Percentiles rank a stretch among this genome's conserved stretches.
Evolutionary conservation across 2,888 invertebrate species (phyloP).

Genomic region (Temnothorax ravouxi): DNA sequence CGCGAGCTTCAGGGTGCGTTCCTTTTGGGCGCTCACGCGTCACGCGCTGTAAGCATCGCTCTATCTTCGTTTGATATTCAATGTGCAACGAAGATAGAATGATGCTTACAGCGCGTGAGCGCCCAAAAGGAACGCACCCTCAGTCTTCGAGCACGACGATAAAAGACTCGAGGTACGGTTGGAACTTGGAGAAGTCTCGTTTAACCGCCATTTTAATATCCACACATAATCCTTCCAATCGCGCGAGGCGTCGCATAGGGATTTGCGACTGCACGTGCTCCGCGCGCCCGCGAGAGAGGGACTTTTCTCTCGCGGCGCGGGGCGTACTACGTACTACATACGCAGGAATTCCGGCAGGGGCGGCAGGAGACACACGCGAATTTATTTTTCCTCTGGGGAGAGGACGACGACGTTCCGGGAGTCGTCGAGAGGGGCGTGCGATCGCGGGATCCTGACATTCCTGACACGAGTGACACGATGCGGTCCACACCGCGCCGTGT

Average conservation of each 20-base stretch:
- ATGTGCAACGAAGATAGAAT: too few species aligned
- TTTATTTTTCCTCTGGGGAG: background rate
- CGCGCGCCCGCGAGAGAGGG: background rate
- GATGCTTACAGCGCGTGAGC: too few species aligned
- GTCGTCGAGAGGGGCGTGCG: background rate
- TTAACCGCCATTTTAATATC: too few species aligned
- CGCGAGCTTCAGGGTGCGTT: too few species aligned
- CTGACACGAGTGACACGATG: background rate
- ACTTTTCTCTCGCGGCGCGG: background rate
- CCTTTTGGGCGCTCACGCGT: too few species aligned
- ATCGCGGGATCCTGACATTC: background rate
- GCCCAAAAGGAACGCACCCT: too few species aligned
- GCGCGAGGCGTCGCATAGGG: conserved; percentile 3
- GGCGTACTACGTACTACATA: too few species aligned
- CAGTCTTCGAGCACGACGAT: background rate
- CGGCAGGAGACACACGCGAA: background rate
- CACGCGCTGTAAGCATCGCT: too few species aligned
- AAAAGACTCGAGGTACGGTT: background rate
- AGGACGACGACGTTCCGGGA: background rate
- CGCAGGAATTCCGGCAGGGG: background rate
- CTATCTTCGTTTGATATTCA: too few species aligned
- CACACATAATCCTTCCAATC: background rate
- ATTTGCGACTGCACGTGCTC: conserved; percentile 13
- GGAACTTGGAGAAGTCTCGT: too few species aligned
- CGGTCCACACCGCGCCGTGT: background rate